Evolutionary conservation across 2,888 invertebrate genomes (phyloP), one percentile per base, ranked within the genome.

Genomic region (Sphaerophoria taeniata): DNA sequence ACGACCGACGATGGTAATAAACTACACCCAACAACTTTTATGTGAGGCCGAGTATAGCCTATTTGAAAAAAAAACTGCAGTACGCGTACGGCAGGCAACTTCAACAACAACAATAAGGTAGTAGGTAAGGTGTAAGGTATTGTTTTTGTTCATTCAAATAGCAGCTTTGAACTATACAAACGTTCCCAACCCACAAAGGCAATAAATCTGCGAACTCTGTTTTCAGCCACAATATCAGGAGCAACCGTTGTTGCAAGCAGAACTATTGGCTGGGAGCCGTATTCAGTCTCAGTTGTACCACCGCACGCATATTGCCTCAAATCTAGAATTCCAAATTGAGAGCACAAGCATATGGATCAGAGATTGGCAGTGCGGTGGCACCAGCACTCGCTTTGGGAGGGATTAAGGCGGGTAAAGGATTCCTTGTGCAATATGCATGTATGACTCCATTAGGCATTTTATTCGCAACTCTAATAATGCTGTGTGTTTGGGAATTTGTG

Each of bases 151-250:
- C 55, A n/a, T 9, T 43, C 34, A 71, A 53, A 34, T 39, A 47
- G 63, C 4, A 47, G n/a, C n/a, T n/a, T n/a, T n/a, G n/a, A n/a
- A 14, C 16, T 9, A 12, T 24, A 24, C 2, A 7, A n/a, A 24
- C 24, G 24, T 24, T 24, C 4, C 9, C 14, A n/a, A 33, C 67
- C 73, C 79, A 24, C 83, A 74, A 77, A 69, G 43, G 78, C 73
- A 83, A 78, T 83, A 83, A 73, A 83, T 83, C 73, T 49, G 61
- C 14, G 49, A 56, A 74, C 78, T 78, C 63, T 73, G 82, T 56
- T 83, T 73, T 36, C 51, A 12, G 47, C 56, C 34, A 39, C 55
- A 33, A 53, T 33, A 31, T 39, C 36, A 24, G 12, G 39, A 24
- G 39, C 43, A 60, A 11, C 0, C 9, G 31, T 5, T 4, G 36